These are phyloP conservation scores for Helobdella robusta DNA, from an alignment of 2,888 invertebrate genomes.

Conservation along the genomic window DNA sequence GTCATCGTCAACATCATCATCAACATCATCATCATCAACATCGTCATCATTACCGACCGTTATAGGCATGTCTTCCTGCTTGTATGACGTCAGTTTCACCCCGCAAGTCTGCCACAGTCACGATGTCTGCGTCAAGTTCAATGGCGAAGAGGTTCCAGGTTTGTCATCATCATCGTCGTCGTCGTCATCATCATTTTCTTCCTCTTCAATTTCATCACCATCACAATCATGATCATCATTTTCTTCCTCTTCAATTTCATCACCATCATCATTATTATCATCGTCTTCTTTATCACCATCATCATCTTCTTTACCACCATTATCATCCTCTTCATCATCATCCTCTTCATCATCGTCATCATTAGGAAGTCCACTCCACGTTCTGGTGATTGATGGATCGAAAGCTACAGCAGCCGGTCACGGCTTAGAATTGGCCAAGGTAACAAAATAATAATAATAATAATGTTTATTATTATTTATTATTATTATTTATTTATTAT, in stretches of 20 bases:
- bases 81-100: constrained; percentile 90
- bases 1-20: too few species aligned
- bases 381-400: constrained; percentile 38
- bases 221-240: too few species aligned
- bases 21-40: too few species aligned
- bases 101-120: constrained; percentile 86
- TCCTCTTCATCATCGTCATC: too few species aligned
- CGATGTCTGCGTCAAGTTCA: constrained; percentile 83
- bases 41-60: not conserved
- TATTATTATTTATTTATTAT: too few species aligned
- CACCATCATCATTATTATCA: not conserved
- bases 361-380: constrained; percentile 41
- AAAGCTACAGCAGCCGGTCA: constrained; percentile 42
- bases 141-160: constrained; percentile 78
- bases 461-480: too few species aligned
- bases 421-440: constrained; percentile 49
- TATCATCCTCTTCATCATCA: too few species aligned
- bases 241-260: not conserved
- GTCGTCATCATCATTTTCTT: not conserved
- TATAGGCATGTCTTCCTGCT: constrained; percentile 38
- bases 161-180: too few species aligned
- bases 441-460: too few species aligned
- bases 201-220: too few species aligned
- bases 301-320: too few species aligned
- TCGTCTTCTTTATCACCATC: not conserved